These are phyloP conservation scores for Tenodera sinensis DNA, from an alignment of 2,888 invertebrate genomes.

Conservation along the genomic window DNA sequence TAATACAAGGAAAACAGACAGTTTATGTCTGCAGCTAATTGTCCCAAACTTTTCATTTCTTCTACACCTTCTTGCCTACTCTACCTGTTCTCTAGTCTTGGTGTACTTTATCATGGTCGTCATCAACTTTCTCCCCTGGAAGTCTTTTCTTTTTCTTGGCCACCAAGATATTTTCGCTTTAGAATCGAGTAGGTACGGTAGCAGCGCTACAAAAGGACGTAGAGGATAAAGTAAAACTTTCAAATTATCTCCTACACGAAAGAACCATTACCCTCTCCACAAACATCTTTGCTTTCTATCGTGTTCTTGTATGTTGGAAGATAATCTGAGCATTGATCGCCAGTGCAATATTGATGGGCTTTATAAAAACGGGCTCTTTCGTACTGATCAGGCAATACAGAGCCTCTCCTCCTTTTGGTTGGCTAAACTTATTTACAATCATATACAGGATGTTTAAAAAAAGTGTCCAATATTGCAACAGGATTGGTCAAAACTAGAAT, in stretches of 20 bases:
- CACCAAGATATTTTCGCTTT: neutral
- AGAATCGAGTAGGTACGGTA: neutral
- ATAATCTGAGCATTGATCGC: neutral
- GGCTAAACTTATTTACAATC: too few relatives aligned
- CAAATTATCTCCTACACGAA: constrained; percentile 6
- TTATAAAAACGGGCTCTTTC: neutral
- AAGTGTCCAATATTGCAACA: too few relatives aligned
- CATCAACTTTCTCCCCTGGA: neutral
- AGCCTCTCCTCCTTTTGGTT: too few relatives aligned
- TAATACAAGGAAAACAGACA: neutral
- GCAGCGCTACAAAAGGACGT: neutral
- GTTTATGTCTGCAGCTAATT: neutral
- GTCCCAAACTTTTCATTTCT: constrained; percentile 6
- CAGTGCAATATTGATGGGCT: neutral
- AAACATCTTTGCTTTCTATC: neutral
- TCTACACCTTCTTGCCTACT: neutral
- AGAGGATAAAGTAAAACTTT: neutral
- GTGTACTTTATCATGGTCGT: neutral
- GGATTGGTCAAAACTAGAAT: too few relatives aligned
- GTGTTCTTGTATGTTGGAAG: neutral
- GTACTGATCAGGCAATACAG: too few relatives aligned
- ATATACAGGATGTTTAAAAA: too few relatives aligned
- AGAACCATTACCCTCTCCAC: constrained; percentile 5
- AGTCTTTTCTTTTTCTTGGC: neutral
- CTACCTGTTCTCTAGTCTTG: neutral